Conservation (phyloP, 2,888 invertebrate genomes). For the Pecten maximus region DNA sequence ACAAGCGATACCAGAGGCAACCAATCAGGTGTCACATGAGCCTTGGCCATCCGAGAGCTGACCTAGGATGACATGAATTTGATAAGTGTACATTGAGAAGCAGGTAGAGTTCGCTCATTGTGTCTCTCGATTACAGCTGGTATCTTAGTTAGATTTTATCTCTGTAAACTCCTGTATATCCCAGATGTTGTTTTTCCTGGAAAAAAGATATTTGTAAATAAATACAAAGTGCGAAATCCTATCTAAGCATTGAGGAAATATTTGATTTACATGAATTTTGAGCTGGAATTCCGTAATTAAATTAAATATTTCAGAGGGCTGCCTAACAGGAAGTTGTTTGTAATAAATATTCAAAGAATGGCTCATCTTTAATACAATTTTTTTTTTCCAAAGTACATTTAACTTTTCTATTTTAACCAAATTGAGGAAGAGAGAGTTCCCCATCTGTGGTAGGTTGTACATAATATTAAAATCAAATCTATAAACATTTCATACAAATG, state of each 20-base stretch:
- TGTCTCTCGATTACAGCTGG: neutral
- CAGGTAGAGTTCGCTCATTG: neutral
- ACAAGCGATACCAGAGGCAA: neutral
- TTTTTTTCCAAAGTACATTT: neutral
- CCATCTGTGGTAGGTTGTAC: constrained; percentile 12
- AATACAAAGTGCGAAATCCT: neutral
- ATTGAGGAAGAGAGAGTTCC: neutral
- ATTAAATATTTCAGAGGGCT: neutral
- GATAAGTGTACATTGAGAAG: neutral
- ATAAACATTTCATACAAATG: constrained; percentile 17
- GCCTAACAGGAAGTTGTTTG: neutral
- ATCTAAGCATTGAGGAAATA: neutral
- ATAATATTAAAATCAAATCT: constrained; percentile 28
- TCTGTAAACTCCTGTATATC: neutral
- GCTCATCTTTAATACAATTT: constrained; percentile 2
- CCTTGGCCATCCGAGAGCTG: neutral
- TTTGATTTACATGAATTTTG: neutral
- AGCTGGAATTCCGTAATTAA: neutral
- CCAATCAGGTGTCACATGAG: neutral
- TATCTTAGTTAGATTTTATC: neutral
- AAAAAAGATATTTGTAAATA: neutral
- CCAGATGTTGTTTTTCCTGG: neutral
- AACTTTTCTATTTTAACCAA: neutral
- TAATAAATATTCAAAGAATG: neutral
- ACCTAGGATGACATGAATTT: neutral